Percentiles rank a stretch among this genome's conserved stretches.
Conservation (phyloP, 1,140 invertebrate species). For the Kradibia gibbosae region DNA sequence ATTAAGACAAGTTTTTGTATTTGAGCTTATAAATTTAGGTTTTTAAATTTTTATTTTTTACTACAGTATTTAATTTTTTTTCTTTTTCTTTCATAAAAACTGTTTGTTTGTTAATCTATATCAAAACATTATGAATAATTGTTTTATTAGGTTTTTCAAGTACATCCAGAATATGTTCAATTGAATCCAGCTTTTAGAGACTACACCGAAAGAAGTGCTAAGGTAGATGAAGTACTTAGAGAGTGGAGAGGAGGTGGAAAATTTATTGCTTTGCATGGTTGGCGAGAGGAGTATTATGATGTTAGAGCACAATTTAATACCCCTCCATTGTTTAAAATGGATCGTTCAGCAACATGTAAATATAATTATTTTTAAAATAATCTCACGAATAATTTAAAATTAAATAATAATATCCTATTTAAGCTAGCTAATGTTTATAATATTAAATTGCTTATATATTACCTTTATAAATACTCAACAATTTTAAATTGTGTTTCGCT, state of each 20-base stretch:
- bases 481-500: not conserved
- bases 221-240: conserved; percentile 85
- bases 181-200: conserved; percentile 88
- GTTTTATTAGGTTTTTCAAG: conserved; percentile 77
- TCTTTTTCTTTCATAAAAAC: not conserved
- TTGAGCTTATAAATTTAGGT: not conserved
- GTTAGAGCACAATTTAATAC: conserved; percentile 82
- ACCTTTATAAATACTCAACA: no score
- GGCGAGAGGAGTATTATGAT: conserved; percentile 94
- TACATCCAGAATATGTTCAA: conserved; percentile 81
- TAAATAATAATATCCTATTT: no score
- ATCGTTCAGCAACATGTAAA: conserved; percentile 90
- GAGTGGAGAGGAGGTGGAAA: conserved; percentile 77
- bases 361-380: conserved; percentile 41
- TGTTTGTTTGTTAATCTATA: not conserved
- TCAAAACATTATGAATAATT: not conserved
- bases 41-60: not conserved
- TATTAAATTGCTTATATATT: no score
- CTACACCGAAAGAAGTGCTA: conserved; percentile 83
- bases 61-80: not conserved
- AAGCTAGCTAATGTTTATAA: no score
- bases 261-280: conserved; percentile 85
- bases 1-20: not conserved
- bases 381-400: no score
- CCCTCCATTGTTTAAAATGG: conserved; percentile 88